Evolutionary conservation across 2,888 invertebrate genomes (phyloP), one percentile per base, ranked within the genome.

Genomic region (Cantharis flavilabris): DNA sequence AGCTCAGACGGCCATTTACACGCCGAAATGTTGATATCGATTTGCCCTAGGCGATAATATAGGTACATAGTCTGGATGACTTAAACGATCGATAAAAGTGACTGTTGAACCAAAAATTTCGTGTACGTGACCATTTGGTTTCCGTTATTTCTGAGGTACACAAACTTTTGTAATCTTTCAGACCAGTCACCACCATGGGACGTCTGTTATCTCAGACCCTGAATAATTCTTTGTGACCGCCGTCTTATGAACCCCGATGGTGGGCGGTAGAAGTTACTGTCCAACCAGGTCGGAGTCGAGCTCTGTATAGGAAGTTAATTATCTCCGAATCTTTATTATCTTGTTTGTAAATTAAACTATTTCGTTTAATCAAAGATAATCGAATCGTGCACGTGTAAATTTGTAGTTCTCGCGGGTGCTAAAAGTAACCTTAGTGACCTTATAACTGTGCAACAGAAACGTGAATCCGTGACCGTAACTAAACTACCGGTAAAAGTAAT

Each of bases 401-500:
- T 70, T 69, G 49, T 33, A 65, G 62, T 75, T 75, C 64, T 23
- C 16, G 70, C 70, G 16, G 64, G 75, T 16, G 70, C 10, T 70
- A 10, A 20, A 75, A 70, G 33, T 75, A 70, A 75, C 75, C 70
- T 75, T 69, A 70, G 20, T 30, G 75, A 75, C 75, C 75, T 70
- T 26, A 64, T 75, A 75, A 75, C 75, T 75, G 73, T 73, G 75
- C 75, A 73, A 28, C 49, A 67, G 23, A 30, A 72, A 73, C 69
- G 73, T 73, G 73, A 73, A 69, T 69, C 73, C 73, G 63, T 73
- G 73, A 69, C 69, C 69, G 69, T 73, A 62, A 69, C 67, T 72
- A 67, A 72, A 69, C 62, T 49, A 70, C 67, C 65, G 72, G 72
- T 67, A 73, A 73, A 73, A 70, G 13, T 49, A 73, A 73, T 67